Evolutionary conservation across 2,797 vertebrate genomes (phyloP).

Genomic region (Apogon hyalosoma): DNA sequence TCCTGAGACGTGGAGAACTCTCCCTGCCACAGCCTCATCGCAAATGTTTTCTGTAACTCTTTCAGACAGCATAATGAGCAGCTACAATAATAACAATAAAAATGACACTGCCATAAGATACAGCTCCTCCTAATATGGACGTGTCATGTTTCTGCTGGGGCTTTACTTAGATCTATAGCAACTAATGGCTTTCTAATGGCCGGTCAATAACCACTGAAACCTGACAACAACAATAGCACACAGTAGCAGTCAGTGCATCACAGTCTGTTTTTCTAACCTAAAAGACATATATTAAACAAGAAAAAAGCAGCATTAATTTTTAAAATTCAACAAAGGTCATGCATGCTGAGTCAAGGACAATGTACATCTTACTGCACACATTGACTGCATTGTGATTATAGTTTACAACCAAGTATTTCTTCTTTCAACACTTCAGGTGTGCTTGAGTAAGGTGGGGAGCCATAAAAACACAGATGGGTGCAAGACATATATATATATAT

Average conservation of each 20-base stretch:
- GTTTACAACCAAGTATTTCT: neutral
- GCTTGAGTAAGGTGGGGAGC: neutral
- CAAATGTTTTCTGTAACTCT: constrained; percentile 42
- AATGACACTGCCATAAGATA: constrained; percentile 22
- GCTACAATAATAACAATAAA: constrained; percentile 30
- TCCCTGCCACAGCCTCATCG: constrained; percentile 46
- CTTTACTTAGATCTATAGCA: constrained; percentile 62
- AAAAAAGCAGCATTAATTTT: constrained; percentile 3
- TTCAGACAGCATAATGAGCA: constrained; percentile 33
- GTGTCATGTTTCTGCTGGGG: constrained; percentile 57
- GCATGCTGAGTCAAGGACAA: neutral
- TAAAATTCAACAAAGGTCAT: neutral
- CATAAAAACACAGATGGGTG: neutral
- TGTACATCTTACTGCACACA: neutral
- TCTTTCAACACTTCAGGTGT: constrained; percentile 11
- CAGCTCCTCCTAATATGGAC: constrained; percentile 40
- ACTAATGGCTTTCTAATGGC: constrained; percentile 66
- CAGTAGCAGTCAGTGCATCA: constrained; percentile 16
- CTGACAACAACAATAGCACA: constrained; percentile 27
- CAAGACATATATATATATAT: neutral
- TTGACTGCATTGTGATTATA: neutral
- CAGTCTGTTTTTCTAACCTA: constrained; percentile 2
- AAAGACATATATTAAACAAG: constrained; percentile 10
- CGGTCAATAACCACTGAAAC: constrained; percentile 54
- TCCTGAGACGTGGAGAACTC: constrained; percentile 67